These are phyloP conservation scores for Erpobdella octoculata DNA, from an alignment of 2,888 invertebrate species.

Conservation along the genomic window DNA sequence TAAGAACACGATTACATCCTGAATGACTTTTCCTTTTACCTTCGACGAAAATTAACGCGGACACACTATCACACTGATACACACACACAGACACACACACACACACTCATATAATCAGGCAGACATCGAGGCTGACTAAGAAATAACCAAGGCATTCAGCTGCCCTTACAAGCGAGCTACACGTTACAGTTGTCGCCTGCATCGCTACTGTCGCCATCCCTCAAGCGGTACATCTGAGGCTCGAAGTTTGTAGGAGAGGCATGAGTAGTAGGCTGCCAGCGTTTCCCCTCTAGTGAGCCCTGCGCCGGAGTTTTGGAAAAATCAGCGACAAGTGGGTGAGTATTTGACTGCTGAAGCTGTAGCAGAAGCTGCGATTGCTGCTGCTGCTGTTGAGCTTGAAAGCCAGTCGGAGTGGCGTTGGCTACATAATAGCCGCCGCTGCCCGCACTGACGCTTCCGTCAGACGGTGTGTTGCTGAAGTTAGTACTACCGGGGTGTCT, in stretches of 20 bases:
- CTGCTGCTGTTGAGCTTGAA: constrained; percentile 1
- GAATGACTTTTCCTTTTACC: too few relatives aligned
- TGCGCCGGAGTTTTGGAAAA: background rate
- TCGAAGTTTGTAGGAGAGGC: background rate
- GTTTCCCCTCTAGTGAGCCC: background rate
- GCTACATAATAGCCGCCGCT: background rate
- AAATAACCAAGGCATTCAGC: background rate
- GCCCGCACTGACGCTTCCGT: background rate
- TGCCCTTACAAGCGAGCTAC: too few relatives aligned
- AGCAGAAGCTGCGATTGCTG: background rate
- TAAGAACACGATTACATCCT: too few relatives aligned
- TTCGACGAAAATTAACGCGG: too few relatives aligned
- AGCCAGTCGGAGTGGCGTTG: background rate
- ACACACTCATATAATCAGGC: background rate
- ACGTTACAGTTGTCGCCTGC: too few relatives aligned
- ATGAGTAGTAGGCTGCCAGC: background rate
- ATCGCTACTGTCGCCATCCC: constrained; percentile 4
- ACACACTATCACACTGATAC: background rate
- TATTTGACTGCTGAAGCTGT: background rate
- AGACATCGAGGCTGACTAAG: too few relatives aligned
- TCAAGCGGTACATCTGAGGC: background rate
- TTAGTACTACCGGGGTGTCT: background rate
- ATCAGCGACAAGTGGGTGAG: background rate
- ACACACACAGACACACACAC: background rate
- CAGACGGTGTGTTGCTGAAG: background rate